Conservation (phyloP, 2,888 invertebrate genomes). For the Toxonevra muliebris region DNA sequence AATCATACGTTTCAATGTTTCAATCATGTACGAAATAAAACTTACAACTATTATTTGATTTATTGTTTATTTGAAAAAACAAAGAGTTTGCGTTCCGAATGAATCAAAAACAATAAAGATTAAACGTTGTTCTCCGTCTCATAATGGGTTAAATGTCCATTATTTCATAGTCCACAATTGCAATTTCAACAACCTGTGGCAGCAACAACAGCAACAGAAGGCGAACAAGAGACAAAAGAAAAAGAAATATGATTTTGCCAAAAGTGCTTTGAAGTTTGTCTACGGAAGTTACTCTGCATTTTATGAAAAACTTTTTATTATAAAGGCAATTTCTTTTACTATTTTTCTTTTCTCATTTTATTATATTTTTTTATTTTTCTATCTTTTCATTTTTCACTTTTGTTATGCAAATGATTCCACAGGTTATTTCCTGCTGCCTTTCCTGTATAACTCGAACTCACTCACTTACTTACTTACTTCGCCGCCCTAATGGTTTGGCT, state of each 20-base stretch:
- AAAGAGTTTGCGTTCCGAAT: too few relatives aligned
- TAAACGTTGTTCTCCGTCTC: too few relatives aligned
- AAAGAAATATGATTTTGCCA: not conserved
- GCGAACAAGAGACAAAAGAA: not conserved
- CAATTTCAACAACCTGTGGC: conserved; percentile 16
- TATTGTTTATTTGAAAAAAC: too few relatives aligned
- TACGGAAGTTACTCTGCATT: conserved; percentile 1
- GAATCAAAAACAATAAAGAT: too few relatives aligned
- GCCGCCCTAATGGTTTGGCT: not conserved
- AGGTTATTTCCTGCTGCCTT: conserved; percentile 9
- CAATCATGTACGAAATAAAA: too few relatives aligned
- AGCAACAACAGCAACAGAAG: not conserved
- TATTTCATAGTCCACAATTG: too few relatives aligned
- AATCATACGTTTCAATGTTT: too few relatives aligned
- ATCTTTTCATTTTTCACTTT: conserved; percentile 10
- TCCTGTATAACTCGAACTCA: not conserved
- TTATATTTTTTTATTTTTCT: not conserved
- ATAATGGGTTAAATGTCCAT: too few relatives aligned
- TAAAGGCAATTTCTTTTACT: not conserved
- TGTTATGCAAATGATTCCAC: conserved; percentile 20
- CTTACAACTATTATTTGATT: too few relatives aligned
- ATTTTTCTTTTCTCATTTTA: not conserved
- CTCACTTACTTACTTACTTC: too few relatives aligned
- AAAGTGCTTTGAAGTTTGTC: conserved; percentile 1
- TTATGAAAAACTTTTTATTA: not conserved